Evolutionary conservation across 1,140 invertebrate genomes (phyloP), one percentile per base, ranked within the genome.

Genomic region (Acromyrmex echinatior): DNA sequence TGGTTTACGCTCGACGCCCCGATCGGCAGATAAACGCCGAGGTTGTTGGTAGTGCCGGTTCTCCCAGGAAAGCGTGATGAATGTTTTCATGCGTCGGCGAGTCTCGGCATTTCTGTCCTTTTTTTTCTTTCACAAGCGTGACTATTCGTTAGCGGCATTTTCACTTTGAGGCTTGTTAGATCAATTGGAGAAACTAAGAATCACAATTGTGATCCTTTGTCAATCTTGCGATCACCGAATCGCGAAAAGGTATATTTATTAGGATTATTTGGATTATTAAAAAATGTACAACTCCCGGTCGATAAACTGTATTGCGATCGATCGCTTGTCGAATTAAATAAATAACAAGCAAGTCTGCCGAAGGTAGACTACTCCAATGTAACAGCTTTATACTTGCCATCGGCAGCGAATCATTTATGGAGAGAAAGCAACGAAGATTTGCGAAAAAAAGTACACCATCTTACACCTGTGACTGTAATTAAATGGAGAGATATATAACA

Each of bases 51-150:
- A 58, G n/a, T 31, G 49, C 79, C 16, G 66, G 79, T 81, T 81
- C 51, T 73, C 65, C 35, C 66, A 28, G 31, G 28, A 84, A 76
- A 84, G 18, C 25, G 70, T 62, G 80, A 84, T 63, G 70, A 62
- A 84, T 84, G 80, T 84, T 58, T 84, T 84, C 71, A 62, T 84
- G 70, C 66, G 79, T 51, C 51, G 66, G 66, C 80, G 39, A 49
- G 56, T 79, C 39, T 28, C 14, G 25, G 1, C 14, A 58, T 62
- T 60, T 66, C 21, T 68, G 16, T 21, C 9, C 14, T 35, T 79
- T 31, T 63, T 31, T 66, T 79, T 53, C 16, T 39, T 25, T 35
- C 12, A 45, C n/a, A 39, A 39, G 12, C 21, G 35, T 45, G 4
- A n/a, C 49, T 18, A 56, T 62, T 82, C 25, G 60, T 82, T 82